Evolutionary conservation across 2,113 vertebrate species (phyloP), one percentile per base, ranked within the genome.

Genomic region (Plotosus lineatus): DNA sequence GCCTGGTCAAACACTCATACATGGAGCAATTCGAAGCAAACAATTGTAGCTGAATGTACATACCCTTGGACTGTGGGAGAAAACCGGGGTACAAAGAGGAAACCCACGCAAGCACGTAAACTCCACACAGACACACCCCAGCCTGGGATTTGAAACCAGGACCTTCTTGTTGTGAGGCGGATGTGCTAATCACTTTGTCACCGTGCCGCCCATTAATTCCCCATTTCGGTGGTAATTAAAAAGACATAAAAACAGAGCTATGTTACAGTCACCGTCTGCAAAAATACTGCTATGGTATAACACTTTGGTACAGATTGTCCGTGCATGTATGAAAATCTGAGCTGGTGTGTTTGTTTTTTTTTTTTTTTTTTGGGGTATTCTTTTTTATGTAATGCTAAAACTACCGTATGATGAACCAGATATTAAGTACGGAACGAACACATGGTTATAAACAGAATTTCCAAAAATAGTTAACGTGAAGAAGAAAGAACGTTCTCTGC

Each of bases 271-370:
- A 83, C 81, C 78, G 75, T 78, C 81, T 66, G 87, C n/a, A 72
- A 76, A 86, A 91, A 91, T 90, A 91, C 88, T 88, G 88, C 85
- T 82, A 63, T 38, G 88, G 86, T 78, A 83, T 77, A 79, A 71
- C 53, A 78, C 66, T 88, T 85, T 86, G 85, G 78, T 88, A 79
- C 84, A 26, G 28, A 77, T 65, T 77, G 82, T 83, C 38, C 36
- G 36, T 65, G 61, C 9, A 1, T 60, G 26, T 33, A 6, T 83
- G 50, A 36, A 77, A 40, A 77, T 74, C 38, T 28, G 3, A 26
- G 3, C n/a, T 31, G 28, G 38, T 44, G 15, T 69, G 60, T 33
- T 46, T n/a, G n/a, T n/a, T n/a, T n/a, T n/a, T n/a, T 19, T 31
- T 53, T 68, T 42, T 40, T 19, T 31, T 53, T 68, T 42, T 40